Evolutionary conservation across 2,113 vertebrate species (phyloP).

Genomic region (Madoqua kirkii): DNA sequence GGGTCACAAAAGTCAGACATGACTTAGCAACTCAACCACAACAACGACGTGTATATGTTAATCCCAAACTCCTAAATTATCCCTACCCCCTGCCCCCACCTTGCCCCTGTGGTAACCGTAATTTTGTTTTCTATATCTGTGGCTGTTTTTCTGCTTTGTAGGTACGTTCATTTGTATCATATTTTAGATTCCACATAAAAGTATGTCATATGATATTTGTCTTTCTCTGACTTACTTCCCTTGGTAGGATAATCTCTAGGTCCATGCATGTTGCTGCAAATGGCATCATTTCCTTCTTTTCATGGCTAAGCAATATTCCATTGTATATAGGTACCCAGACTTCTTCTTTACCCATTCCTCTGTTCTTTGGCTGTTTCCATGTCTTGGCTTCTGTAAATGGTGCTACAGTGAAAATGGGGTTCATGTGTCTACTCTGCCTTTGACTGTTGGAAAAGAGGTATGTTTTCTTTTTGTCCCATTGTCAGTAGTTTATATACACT

Average conservation of each 20-base stretch:
- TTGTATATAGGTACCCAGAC: not conserved
- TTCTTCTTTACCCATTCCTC: not conserved
- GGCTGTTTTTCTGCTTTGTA: not conserved
- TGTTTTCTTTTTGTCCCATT: not conserved
- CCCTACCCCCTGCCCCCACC: not conserved
- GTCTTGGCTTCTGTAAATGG: not conserved
- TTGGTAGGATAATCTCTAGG: not conserved
- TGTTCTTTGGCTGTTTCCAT: not conserved
- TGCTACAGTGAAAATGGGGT: not conserved
- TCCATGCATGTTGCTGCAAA: not conserved
- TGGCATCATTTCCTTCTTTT: not conserved
- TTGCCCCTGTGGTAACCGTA: not conserved
- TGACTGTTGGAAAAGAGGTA: not conserved
- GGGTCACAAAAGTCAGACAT: not conserved
- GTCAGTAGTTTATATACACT: not conserved
- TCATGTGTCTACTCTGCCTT: not conserved
- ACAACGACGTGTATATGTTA: not conserved
- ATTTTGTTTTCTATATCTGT: not conserved
- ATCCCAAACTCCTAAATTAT: not conserved
- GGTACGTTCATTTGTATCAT: not conserved
- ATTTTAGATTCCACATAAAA: not conserved
- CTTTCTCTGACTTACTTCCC: not conserved
- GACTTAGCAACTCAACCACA: not conserved
- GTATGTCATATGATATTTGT: not conserved
- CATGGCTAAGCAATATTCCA: not conserved